Conservation (phyloP, 2,888 invertebrate species). For the Cerceris rybyensis region DNA sequence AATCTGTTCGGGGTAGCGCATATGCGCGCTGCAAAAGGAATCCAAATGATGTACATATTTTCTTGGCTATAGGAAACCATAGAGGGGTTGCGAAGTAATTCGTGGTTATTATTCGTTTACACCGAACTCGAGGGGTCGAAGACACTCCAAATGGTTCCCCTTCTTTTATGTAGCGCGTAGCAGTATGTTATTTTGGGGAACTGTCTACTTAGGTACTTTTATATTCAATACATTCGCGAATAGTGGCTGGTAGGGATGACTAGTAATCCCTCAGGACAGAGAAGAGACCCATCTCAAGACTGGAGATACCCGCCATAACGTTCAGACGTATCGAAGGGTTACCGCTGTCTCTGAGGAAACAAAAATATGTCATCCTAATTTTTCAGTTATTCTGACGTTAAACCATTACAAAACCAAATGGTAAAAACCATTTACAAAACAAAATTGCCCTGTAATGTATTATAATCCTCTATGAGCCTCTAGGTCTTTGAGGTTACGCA, state of each 20-base stretch:
- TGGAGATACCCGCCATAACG: constrained; percentile 70
- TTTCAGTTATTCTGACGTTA: constrained; percentile 62
- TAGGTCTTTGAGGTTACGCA: too few relatives aligned
- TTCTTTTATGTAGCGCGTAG: constrained; percentile 49
- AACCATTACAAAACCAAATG: constrained; percentile 44
- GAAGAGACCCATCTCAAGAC: constrained; percentile 59
- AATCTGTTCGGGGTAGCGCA: constrained; percentile 33
- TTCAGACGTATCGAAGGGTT: constrained; percentile 74
- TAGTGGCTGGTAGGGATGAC: constrained; percentile 66
- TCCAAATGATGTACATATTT: constrained; percentile 70
- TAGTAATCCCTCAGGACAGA: constrained; percentile 77
- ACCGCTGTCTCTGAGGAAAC: constrained; percentile 57
- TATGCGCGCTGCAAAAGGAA: constrained; percentile 40
- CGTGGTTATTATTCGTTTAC: constrained; percentile 79
- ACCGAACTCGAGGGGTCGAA: constrained; percentile 55
- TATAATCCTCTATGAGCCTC: too few relatives aligned
- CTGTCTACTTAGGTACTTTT: constrained; percentile 80
- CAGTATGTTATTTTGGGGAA: constrained; percentile 76
- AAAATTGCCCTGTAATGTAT: too few relatives aligned
- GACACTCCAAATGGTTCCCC: constrained; percentile 58
- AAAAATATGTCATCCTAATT: constrained; percentile 68
- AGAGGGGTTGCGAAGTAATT: constrained; percentile 68
- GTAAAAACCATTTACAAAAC: background rate
- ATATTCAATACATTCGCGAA: constrained; percentile 80
- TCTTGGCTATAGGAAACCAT: constrained; percentile 56